phyloP scores from a whole-genome alignment of 2,888 invertebrate genomes.

The Chalcosyrphus nemorum region DNA sequence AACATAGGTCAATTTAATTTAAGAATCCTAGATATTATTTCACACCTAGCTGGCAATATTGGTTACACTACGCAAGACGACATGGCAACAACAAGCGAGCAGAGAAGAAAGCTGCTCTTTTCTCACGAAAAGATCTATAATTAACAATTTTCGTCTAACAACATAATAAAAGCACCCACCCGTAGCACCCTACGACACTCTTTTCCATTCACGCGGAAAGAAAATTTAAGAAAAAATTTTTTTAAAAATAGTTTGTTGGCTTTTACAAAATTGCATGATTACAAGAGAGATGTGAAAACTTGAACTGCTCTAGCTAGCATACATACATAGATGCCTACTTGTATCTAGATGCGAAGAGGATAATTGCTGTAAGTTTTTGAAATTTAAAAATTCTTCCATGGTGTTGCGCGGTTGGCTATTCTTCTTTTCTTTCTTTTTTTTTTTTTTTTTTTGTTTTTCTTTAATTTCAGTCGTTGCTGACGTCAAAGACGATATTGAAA shows the following conservation, averaged over 20 bases:
- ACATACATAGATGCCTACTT: not conserved
- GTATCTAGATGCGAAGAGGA: not conserved
- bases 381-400: not conserved
- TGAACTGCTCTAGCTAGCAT: not conserved
- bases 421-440: too few relatives aligned
- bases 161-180: slow-evolving; percentile 13
- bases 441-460: too few relatives aligned
- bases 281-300: not conserved
- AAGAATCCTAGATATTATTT: too few relatives aligned
- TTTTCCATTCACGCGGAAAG: not conserved
- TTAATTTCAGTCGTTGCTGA: slow-evolving; percentile 12
- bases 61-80: not conserved
- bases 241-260: slow-evolving; percentile 11
- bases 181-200: not conserved
- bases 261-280: slow-evolving; percentile 15
- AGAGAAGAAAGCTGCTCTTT: not conserved
- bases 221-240: not conserved
- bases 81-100: not conserved
- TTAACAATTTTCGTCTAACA: slow-evolving; percentile 13
- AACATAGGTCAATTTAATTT: too few relatives aligned
- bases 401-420: not conserved
- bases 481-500: slow-evolving; percentile 29
- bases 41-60: too few relatives aligned
- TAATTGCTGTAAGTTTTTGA: not conserved
- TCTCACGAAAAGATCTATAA: not conserved